Conservation (phyloP, 2,797 vertebrate species). For the Chrosomus eos region DNA sequence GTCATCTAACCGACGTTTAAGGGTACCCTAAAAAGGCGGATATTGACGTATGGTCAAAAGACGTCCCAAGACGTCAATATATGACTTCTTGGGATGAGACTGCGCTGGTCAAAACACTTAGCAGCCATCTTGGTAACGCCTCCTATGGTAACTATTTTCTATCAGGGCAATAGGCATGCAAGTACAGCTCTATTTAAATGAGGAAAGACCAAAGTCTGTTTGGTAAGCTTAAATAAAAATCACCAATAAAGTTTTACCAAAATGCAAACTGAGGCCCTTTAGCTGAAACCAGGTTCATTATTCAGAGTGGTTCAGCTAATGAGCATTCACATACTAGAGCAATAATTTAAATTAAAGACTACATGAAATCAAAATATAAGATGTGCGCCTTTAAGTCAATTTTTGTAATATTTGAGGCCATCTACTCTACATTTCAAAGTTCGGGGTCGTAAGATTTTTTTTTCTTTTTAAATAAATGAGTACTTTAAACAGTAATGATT, state of each 20-base stretch:
- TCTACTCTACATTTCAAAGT: background rate
- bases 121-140: background rate
- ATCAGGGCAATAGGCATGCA: background rate
- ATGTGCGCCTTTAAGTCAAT: background rate
- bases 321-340: background rate
- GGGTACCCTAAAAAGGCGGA: no score
- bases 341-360: background rate
- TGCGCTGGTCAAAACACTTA: background rate
- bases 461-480: background rate
- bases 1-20: no score
- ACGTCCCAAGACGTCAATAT: no score
- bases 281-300: background rate
- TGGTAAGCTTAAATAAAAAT: background rate
- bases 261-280: background rate
- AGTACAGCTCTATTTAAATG: background rate
- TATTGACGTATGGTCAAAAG: no score
- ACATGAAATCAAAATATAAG: background rate
- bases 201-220: background rate
- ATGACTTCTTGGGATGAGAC: no score
- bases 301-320: background rate
- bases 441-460: no score
- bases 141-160: background rate
- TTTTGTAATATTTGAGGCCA: background rate
- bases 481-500: background rate
- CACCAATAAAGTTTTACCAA: background rate